phyloP scores from a whole-genome alignment of 1,140 invertebrate genomes.

The Fopius arisanus region DNA sequence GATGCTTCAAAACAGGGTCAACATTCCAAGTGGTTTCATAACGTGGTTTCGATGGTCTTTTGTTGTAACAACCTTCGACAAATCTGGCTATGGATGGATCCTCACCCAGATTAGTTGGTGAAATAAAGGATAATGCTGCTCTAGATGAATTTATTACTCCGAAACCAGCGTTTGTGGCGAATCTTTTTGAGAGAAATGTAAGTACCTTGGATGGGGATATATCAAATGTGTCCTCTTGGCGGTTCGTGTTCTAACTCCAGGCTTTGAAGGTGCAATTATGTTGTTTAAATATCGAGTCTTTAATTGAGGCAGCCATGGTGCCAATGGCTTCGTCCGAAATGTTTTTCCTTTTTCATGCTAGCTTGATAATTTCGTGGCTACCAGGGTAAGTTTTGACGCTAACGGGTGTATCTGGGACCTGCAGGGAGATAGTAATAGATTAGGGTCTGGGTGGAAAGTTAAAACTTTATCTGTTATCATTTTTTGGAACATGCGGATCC shows the following conservation, averaged over 20 bases:
- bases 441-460: conserved; percentile 17
- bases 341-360: background rate
- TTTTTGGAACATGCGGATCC: conserved; percentile 29
- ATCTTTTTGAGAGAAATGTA: background rate
- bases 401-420: background rate
- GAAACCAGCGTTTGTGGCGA: background rate
- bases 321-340: background rate
- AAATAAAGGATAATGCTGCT: background rate
- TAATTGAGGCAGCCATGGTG: background rate
- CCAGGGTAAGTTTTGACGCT: background rate
- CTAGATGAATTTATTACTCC: background rate
- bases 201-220: background rate
- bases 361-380: background rate
- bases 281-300: background rate
- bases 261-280: background rate
- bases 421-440: conserved; percentile 12
- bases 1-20: background rate
- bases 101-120: background rate
- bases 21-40: background rate
- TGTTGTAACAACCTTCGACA: background rate
- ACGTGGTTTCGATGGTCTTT: background rate
- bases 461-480: conserved; percentile 15
- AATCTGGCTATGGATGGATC: background rate
- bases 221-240: background rate
- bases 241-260: background rate